These are phyloP conservation scores for Pelobates cultripes DNA, from an alignment of 2,797 vertebrate species.

Conservation along the genomic window DNA sequence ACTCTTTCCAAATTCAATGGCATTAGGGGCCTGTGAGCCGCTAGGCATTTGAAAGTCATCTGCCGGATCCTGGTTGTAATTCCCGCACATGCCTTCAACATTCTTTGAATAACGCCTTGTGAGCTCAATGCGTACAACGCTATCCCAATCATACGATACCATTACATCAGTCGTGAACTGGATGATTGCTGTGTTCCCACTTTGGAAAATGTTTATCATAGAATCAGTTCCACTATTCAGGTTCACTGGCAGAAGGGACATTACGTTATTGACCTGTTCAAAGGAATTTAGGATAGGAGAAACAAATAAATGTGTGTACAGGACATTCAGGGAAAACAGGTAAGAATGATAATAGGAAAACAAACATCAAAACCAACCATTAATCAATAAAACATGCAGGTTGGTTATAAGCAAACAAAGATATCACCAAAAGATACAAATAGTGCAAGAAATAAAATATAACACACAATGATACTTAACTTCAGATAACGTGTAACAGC, in stretches of 20 bases:
- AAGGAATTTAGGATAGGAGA: neutral
- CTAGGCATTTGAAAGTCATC: slow-evolving; percentile 71
- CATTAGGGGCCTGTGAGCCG: slow-evolving; percentile 26
- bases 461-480: too few species aligned
- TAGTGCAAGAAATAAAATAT: too few species aligned
- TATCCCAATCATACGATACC: slow-evolving; percentile 78
- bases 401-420: too few species aligned
- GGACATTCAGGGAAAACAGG: neutral
- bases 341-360: neutral
- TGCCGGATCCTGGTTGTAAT: slow-evolving; percentile 68
- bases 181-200: slow-evolving; percentile 63
- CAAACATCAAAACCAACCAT: too few species aligned
- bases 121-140: slow-evolving; percentile 71
- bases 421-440: too few species aligned
- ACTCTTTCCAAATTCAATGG: slow-evolving; percentile 69
- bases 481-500: too few species aligned
- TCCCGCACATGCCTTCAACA: slow-evolving; percentile 83
- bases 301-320: neutral
- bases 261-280: slow-evolving; percentile 72
- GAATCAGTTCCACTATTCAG: slow-evolving; percentile 64
- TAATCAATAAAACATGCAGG: too few species aligned
- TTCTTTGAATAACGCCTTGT: slow-evolving; percentile 66
- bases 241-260: slow-evolving; percentile 69
- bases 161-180: slow-evolving; percentile 72
- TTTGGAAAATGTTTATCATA: slow-evolving; percentile 62